Evolutionary conservation across 2,113 vertebrate species (phyloP).

Genomic region (Thomomys bottae): DNA sequence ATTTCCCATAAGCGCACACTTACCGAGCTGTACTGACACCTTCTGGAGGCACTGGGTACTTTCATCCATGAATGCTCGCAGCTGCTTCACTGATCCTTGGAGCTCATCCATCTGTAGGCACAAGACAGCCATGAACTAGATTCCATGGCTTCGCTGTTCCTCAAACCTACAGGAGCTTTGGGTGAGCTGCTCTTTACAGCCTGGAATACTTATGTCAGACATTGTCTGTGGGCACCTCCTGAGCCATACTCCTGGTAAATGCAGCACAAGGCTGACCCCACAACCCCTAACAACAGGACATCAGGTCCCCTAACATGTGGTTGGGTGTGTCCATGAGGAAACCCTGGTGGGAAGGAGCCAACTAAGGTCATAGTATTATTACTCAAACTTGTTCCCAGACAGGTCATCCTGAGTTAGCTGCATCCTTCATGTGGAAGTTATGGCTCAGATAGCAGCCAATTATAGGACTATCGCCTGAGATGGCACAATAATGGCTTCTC

Average conservation of each 20-base stretch:
- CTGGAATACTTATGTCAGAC: constrained; percentile 1
- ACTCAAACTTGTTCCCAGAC: neutral
- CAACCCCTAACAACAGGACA: neutral
- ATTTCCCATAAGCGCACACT: constrained; percentile 6
- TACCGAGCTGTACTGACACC: constrained; percentile 83
- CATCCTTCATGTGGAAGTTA: neutral
- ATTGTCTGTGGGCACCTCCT: neutral
- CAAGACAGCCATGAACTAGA: constrained; percentile 7
- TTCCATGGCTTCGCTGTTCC: neutral
- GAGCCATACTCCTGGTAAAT: neutral
- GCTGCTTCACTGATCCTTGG: constrained; percentile 74
- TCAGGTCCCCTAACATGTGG: neutral
- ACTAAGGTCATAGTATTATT: neutral
- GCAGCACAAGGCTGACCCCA: neutral
- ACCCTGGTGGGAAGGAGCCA: neutral
- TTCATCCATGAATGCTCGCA: constrained; percentile 79
- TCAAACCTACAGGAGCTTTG: neutral
- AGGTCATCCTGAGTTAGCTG: neutral
- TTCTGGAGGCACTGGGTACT: constrained; percentile 71
- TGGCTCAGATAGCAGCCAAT: neutral
- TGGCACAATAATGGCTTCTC: neutral
- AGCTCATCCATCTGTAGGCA: constrained; percentile 82
- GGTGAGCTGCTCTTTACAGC: neutral
- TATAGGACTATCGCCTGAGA: neutral
- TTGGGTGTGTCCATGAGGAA: neutral